Percentiles rank a stretch among this genome's conserved stretches.
Conservation (phyloP, 2,888 invertebrate species). For the Amiota mariae region DNA sequence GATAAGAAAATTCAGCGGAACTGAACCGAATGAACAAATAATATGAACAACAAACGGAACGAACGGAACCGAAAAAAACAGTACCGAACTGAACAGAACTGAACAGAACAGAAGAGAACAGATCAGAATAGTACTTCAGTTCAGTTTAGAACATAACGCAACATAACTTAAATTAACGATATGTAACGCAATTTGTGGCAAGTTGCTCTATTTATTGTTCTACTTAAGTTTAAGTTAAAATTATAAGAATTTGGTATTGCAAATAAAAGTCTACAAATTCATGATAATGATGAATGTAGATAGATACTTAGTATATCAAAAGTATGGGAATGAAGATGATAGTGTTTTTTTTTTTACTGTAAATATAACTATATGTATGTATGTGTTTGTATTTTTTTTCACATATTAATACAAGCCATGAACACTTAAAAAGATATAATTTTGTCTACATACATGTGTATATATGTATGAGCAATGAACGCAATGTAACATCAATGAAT, state of each 20-base stretch:
- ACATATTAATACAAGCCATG: too few relatives aligned
- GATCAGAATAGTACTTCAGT: background rate
- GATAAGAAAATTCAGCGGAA: conserved; percentile 67
- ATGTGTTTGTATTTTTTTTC: background rate
- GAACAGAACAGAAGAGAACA: background rate
- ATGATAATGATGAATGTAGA: too few relatives aligned
- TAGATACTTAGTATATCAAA: too few relatives aligned
- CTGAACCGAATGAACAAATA: conserved; percentile 53
- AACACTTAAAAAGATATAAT: too few relatives aligned
- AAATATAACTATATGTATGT: background rate
- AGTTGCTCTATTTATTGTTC: too few relatives aligned
- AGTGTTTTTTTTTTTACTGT: background rate
- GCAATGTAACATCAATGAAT: conserved; percentile 12
- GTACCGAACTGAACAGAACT: background rate
- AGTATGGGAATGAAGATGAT: too few relatives aligned
- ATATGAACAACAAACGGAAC: background rate
- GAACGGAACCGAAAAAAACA: too few relatives aligned
- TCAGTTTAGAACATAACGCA: conserved; percentile 2
- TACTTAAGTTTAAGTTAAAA: too few relatives aligned
- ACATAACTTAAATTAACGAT: background rate
- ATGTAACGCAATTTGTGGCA: too few relatives aligned
- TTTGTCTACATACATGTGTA: too few relatives aligned
- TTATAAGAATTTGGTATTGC: too few relatives aligned
- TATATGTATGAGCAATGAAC: conserved; percentile 10
- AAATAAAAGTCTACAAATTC: too few relatives aligned